phyloP scores from a whole-genome alignment of 2,797 vertebrate genomes.

The Anabacerthia variegaticeps region DNA sequence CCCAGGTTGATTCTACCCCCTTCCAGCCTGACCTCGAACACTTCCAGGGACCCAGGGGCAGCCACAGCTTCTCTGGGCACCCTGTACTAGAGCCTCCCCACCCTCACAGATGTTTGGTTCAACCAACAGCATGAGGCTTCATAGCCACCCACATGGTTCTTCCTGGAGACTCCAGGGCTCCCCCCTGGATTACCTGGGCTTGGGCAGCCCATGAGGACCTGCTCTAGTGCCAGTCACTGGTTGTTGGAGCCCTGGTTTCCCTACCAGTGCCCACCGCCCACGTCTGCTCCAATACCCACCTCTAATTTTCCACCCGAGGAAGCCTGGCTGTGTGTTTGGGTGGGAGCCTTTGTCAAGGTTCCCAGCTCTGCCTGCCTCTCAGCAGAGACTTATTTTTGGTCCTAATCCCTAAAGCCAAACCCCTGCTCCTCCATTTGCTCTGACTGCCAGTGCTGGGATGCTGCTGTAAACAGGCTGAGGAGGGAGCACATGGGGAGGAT shows the following conservation, averaged over 20 bases:
- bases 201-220: not conserved
- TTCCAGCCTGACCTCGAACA: rapidly evolving
- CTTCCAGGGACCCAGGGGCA: not conserved
- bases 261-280: not conserved
- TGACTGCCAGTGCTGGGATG: not conserved
- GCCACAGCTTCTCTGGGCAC: not conserved
- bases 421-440: constrained; percentile 47
- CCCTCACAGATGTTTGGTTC: not conserved
- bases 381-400: constrained; percentile 61
- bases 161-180: not conserved
- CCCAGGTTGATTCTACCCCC: not conserved
- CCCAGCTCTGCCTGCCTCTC: constrained; percentile 36
- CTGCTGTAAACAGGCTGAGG: constrained; percentile 25
- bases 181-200: not conserved
- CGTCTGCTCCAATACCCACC: not conserved
- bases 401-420: constrained; percentile 43
- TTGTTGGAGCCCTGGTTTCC: not conserved
- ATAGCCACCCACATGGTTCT: not conserved
- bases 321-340: constrained; percentile 23
- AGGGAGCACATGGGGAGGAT: not conserved
- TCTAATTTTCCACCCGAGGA: constrained; percentile 46
- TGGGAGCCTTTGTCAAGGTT: constrained; percentile 13
- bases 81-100: not conserved
- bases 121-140: rapidly evolving
- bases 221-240: not conserved